Evolutionary conservation across 2,113 vertebrate genomes (phyloP), one percentile per base, ranked within the genome.

Genomic region (Tautogolabrus adspersus): DNA sequence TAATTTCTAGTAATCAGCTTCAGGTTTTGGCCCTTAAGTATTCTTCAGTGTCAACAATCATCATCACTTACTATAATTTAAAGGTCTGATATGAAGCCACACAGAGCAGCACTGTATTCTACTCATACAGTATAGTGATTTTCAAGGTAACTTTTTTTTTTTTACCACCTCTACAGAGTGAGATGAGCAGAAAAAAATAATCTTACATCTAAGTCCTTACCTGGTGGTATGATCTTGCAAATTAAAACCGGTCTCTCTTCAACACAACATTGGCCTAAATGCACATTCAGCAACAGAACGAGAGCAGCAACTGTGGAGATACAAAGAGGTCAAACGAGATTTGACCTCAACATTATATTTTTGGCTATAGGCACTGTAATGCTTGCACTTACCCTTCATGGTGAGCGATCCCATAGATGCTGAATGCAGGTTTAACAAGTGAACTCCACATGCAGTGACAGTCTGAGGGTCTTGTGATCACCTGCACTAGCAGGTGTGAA

Each of bases 311-410:
- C 46, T 26, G 10, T 91, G 89, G 58, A 63, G 42, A 64, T 0
- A 21, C 0, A 66, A 7, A 76, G 1, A 5, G 38, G 15, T 72
- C 23, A 12, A 10, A 15, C 64, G 4, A 80, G 22, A 7, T 46
- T 10, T 5, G 10, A 30, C 26, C 7, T 18, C 22, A 21, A 51
- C 15, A 21, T 42, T 63, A 70, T 0, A 56, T 46, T 9, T 3
- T 37, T 22, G 18, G 9, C n/a, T 4, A 26, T 8, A 1, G 5
- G 8, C 0, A 3, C 7, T 10, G 3, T n/a, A 68, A 51, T 4
- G 46, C 1, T 11, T 7, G 18, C 13, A 47, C 83, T 87, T 37
- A 93, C 88, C 72, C 5, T 58, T 88, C 88, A 91, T 90, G 58
- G 9, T 49, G 72, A 57, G n/a, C 1, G 0, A 19, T 13, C 6